Percentiles rank a stretch among this genome's conserved stretches.
These are phyloP conservation scores for Drosophila novamexicana DNA, from an alignment of 1,140 invertebrate genomes.

Conservation along the genomic window DNA sequence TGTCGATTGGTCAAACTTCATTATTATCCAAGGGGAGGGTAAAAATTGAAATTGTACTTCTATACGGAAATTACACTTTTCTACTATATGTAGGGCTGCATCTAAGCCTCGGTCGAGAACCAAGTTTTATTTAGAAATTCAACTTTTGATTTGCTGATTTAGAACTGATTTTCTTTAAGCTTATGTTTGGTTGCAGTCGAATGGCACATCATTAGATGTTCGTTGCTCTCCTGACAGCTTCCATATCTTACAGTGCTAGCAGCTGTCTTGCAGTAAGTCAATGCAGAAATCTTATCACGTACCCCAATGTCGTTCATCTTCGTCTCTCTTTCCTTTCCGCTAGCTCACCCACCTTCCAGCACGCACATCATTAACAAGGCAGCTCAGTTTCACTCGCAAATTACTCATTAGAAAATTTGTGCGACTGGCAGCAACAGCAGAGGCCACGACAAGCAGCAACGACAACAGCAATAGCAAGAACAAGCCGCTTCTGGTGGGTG, in stretches of 20 bases:
- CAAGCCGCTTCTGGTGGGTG: conserved; percentile 53
- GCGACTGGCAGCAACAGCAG: conserved; percentile 22
- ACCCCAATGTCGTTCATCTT: conserved; percentile 16
- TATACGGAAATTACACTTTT: too few relatives aligned
- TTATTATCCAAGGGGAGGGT: not conserved
- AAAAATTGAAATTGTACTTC: too few relatives aligned
- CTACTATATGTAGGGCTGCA: too few relatives aligned
- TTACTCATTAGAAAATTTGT: conserved; percentile 78
- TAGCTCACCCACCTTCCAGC: conserved; percentile 16
- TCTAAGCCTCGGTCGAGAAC: too few relatives aligned
- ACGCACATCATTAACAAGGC: conserved; percentile 73
- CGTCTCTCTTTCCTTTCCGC: not conserved
- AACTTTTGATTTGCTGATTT: too few relatives aligned
- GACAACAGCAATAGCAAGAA: conserved; percentile 17
- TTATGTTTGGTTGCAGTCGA: not conserved
- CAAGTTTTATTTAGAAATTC: too few relatives aligned
- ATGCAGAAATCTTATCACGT: conserved; percentile 64
- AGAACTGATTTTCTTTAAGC: not conserved
- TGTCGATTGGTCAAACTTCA: not conserved
- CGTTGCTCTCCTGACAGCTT: conserved; percentile 34
- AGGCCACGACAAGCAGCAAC: conserved; percentile 5
- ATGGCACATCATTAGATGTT: conserved; percentile 2
- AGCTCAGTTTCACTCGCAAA: conserved; percentile 52
- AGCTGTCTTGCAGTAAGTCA: conserved; percentile 54
- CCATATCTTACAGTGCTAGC: conserved; percentile 40